phyloP scores from a whole-genome alignment of 2,888 invertebrate species.

The Ernsta delagoae region DNA sequence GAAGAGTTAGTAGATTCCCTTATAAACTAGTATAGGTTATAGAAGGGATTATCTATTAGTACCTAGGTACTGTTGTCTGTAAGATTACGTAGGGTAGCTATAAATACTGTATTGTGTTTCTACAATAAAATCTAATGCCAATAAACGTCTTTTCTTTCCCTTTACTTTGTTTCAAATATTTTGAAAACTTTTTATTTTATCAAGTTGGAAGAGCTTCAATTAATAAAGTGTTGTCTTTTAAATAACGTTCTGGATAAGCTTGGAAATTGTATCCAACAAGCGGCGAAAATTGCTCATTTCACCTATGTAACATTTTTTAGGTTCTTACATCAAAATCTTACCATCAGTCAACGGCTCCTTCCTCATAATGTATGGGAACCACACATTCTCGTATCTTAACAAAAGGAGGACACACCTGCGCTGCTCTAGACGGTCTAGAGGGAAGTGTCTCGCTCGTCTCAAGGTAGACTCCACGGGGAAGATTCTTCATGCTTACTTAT shows the following conservation, averaged over 20 bases:
- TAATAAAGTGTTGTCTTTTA: too few species aligned
- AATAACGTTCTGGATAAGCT: too few species aligned
- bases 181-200: too few species aligned
- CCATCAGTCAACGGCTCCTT: not conserved
- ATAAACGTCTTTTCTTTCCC: not conserved
- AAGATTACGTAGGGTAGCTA: not conserved
- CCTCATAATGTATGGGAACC: not conserved
- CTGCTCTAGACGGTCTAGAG: not conserved
- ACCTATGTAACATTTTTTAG: not conserved
- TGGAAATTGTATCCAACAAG: too few species aligned
- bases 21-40: too few species aligned
- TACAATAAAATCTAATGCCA: not conserved
- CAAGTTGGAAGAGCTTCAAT: too few species aligned
- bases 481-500: not conserved
- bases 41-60: too few species aligned
- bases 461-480: not conserved
- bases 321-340: constrained; percentile 2
- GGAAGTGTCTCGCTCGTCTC: not conserved
- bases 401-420: not conserved
- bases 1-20: too few species aligned
- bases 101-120: not conserved
- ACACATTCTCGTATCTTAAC: constrained; percentile 1
- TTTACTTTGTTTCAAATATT: too few species aligned
- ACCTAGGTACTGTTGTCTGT: too few species aligned
- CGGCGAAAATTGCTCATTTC: too few species aligned